Percentiles rank a stretch among this genome's conserved stretches.
These are phyloP conservation scores for Leptinotarsa peninsularis DNA, from an alignment of 2,888 invertebrate species.

Conservation along the genomic window DNA sequence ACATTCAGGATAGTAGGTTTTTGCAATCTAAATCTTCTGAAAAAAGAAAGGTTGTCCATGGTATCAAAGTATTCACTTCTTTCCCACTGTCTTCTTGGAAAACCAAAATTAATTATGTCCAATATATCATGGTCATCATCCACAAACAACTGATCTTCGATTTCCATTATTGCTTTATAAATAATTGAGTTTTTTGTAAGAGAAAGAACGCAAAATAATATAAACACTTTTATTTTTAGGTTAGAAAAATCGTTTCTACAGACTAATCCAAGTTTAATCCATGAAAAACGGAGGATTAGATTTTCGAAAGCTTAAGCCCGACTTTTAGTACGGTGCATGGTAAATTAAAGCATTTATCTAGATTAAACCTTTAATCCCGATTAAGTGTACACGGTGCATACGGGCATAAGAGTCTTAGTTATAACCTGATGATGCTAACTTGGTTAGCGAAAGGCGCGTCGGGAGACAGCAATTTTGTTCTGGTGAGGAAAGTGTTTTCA, in stretches of 20 bases:
- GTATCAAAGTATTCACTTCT: constrained; percentile 25
- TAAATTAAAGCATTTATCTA: too few relatives aligned
- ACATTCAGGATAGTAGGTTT: constrained; percentile 18
- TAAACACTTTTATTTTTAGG: not conserved
- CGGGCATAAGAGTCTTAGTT: too few relatives aligned
- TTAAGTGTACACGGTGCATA: too few relatives aligned
- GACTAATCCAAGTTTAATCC: not conserved
- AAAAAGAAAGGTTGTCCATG: constrained; percentile 24
- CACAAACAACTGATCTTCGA: constrained; percentile 32
- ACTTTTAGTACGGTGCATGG: too few relatives aligned
- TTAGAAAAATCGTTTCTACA: not conserved
- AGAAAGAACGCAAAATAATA: not conserved
- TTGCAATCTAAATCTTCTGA: constrained; percentile 10
- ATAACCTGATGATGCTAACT: too few relatives aligned
- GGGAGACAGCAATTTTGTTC: too few relatives aligned
- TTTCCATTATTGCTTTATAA: constrained; percentile 28
- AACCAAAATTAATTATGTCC: constrained; percentile 34
- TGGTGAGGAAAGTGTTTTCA: too few relatives aligned
- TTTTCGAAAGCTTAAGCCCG: not conserved
- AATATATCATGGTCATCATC: constrained; percentile 31
- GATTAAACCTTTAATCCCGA: too few relatives aligned
- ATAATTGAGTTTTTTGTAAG: not conserved
- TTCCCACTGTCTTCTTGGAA: constrained; percentile 26
- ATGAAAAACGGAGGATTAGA: constrained; percentile 8
- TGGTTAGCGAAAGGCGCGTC: too few relatives aligned